A percentile compares a stretch with the other conserved stretches of the same genome.
These are phyloP conservation scores for Erythrocercus mccallii DNA, from an alignment of 2,113 vertebrate species.

Conservation along the genomic window DNA sequence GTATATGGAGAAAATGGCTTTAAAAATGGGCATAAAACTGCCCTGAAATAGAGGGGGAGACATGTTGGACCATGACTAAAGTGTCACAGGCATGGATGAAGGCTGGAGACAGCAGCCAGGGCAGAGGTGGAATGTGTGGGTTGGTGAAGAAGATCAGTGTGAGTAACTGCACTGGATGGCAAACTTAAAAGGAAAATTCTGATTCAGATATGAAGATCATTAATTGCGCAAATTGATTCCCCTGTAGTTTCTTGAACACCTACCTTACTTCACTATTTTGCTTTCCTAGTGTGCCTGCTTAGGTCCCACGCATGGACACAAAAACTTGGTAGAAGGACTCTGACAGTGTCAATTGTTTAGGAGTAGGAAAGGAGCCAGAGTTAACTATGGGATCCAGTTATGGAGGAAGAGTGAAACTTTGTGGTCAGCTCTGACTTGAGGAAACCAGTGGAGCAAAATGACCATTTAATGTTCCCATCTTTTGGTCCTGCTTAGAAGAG, in stretches of 20 bases:
- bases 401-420: background rate
- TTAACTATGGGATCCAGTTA: background rate
- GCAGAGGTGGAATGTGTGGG: background rate
- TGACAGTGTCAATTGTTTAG: background rate
- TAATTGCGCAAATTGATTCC: background rate
- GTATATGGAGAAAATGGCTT: background rate
- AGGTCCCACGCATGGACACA: background rate
- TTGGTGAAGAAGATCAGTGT: background rate
- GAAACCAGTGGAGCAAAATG: background rate
- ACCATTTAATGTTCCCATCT: background rate
- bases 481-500: background rate
- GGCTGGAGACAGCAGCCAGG: background rate
- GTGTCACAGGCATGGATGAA: rapidly evolving
- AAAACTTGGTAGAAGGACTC: background rate
- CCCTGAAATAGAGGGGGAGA: background rate
- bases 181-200: background rate
- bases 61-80: background rate
- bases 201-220: background rate
- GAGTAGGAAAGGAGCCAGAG: background rate
- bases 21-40: background rate
- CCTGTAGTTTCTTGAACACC: rapidly evolving
- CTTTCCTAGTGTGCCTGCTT: background rate
- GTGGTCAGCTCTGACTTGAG: background rate
- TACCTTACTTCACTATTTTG: background rate
- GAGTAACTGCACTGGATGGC: background rate